Conservation (phyloP, 2,888 invertebrate genomes). For the Acleris emargana region DNA sequence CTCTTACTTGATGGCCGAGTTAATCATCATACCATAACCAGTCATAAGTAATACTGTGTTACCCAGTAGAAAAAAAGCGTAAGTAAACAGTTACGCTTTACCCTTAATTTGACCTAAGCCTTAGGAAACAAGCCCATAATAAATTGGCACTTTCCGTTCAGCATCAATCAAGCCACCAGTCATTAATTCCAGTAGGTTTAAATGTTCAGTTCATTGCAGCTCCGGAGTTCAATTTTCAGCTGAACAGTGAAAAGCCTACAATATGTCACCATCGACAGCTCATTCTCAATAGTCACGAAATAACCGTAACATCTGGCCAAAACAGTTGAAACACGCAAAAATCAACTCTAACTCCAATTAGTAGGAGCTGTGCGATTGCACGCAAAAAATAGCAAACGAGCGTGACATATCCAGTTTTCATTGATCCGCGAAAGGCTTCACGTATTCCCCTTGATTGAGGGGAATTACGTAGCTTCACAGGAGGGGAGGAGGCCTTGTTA, state of each 20-base stretch:
- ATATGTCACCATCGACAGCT: constrained; percentile 77
- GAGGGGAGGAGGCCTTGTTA: constrained; percentile 46
- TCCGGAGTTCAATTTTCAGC: constrained; percentile 56
- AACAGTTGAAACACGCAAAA: constrained; percentile 40
- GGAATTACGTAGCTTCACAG: constrained; percentile 16
- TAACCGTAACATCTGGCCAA: constrained; percentile 48
- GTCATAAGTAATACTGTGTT: no score
- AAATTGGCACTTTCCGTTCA: background rate
- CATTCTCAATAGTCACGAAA: constrained; percentile 74
- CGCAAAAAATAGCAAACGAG: constrained; percentile 45
- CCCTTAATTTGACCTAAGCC: no score
- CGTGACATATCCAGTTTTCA: constrained; percentile 50
- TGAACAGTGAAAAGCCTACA: constrained; percentile 72
- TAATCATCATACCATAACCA: no score
- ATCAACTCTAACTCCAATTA: constrained; percentile 40
- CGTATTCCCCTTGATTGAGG: constrained; percentile 13
- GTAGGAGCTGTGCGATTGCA: constrained; percentile 43
- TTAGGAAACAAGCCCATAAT: background rate
- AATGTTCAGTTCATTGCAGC: constrained; percentile 47
- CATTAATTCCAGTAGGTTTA: constrained; percentile 27
- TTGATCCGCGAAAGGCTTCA: constrained; percentile 46
- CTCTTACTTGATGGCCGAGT: no score
- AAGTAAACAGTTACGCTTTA: no score
- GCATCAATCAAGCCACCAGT: constrained; percentile 8
- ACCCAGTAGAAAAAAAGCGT: no score